Percentiles rank a stretch among this genome's conserved stretches.
These are phyloP conservation scores for Gymnothorax javanicus DNA, from an alignment of 2,797 vertebrate species.

Conservation along the genomic window DNA sequence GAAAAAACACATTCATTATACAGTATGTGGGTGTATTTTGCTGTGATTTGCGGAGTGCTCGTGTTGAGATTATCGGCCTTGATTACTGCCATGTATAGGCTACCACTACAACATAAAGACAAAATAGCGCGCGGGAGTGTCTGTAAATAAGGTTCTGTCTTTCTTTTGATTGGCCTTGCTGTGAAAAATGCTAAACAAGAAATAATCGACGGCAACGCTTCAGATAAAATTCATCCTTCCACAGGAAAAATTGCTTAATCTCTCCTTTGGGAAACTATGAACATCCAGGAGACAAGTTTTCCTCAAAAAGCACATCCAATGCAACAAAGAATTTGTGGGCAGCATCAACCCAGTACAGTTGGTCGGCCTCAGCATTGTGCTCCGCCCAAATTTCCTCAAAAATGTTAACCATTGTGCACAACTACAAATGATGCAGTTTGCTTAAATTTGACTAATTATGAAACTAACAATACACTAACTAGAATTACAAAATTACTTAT, in stretches of 20 bases:
- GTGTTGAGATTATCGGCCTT: background rate
- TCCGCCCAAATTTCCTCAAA: conserved; percentile 91
- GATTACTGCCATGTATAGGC: background rate
- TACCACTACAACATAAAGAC: background rate
- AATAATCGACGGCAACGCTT: conserved; percentile 99
- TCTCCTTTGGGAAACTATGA: conserved; percentile 76
- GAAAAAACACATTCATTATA: background rate
- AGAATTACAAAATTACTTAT: background rate
- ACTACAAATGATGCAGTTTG: conserved; percentile 97
- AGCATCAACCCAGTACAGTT: conserved; percentile 84
- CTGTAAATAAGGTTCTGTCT: conserved; percentile 37
- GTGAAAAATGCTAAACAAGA: conserved; percentile 88
- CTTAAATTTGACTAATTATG: conserved; percentile 95
- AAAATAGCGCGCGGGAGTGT: background rate
- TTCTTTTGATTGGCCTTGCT: conserved; percentile 85
- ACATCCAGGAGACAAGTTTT: conserved; percentile 70
- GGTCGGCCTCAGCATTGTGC: conserved; percentile 57
- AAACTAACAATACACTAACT: conserved; percentile 50
- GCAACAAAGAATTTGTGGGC: conserved; percentile 83
- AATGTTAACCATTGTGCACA: conserved; percentile 85
- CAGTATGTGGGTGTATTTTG: background rate
- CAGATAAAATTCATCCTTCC: conserved; percentile 99
- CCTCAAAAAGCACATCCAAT: conserved; percentile 71
- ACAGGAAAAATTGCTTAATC: conserved; percentile 68
- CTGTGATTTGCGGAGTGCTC: background rate